Evolutionary conservation across 2,113 vertebrate species (phyloP).

Genomic region (Oreamnos americanus): DNA sequence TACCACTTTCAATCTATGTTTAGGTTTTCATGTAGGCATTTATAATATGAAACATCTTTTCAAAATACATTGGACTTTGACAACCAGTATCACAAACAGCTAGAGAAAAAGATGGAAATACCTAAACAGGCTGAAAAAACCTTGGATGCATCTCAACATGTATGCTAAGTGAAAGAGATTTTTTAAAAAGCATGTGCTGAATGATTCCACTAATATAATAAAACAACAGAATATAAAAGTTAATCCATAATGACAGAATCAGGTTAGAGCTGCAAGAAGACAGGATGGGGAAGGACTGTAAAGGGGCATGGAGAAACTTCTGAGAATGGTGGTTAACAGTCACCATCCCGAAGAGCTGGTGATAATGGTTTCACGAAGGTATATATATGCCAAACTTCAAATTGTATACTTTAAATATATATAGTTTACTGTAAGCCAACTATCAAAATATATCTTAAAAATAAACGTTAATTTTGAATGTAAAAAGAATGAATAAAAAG

Average conservation of each 20-base stretch:
- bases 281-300: not conserved
- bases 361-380: not conserved
- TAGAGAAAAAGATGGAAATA: not conserved
- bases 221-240: not conserved
- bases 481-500: constrained; percentile 16
- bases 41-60: constrained; percentile 4
- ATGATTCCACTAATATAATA: not conserved
- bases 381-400: not conserved
- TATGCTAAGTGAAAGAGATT: not conserved
- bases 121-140: not conserved
- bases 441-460: not conserved
- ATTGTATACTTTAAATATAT: not conserved
- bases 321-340: not conserved
- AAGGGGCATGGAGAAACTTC: not conserved
- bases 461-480: not conserved
- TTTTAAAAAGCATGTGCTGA: not conserved
- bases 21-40: constrained; percentile 12
- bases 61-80: not conserved
- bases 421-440: not conserved
- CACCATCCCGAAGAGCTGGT: not conserved
- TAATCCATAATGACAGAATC: not conserved
- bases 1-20: not conserved
- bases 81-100: not conserved
- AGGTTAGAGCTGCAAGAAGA: not conserved
- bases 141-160: not conserved